phyloP scores from a whole-genome alignment of 2,888 invertebrate genomes.

The Desoria tigrina region DNA sequence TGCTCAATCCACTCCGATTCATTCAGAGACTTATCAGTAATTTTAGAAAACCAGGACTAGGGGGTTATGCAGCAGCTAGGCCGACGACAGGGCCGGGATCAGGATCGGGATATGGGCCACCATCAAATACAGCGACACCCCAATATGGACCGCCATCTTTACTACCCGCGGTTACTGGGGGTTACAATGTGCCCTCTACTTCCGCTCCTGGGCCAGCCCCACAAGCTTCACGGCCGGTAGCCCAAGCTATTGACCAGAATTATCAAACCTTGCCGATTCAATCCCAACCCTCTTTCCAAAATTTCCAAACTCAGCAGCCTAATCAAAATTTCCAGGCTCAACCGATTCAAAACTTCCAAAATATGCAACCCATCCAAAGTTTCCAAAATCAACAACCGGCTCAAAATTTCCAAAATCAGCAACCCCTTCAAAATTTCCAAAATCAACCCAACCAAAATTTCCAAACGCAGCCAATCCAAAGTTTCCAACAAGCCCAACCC shows the following conservation, averaged over 20 bases:
- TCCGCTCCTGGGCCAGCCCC: constrained; percentile 23
- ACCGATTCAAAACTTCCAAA: neutral
- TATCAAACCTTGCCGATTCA: neutral
- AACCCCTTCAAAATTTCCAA: neutral
- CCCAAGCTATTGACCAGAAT: neutral
- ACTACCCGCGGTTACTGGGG: neutral
- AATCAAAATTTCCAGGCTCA: neutral
- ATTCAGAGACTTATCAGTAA: constrained; percentile 25
- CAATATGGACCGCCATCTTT: too few relatives aligned
- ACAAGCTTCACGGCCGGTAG: neutral
- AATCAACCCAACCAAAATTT: neutral
- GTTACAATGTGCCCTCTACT: constrained; percentile 8
- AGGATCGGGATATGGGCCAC: constrained; percentile 2
- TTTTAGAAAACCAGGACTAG: neutral
- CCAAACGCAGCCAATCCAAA: too few relatives aligned
- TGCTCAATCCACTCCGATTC: constrained; percentile 29
- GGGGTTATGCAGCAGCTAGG: neutral
- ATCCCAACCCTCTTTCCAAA: constrained; percentile 4
- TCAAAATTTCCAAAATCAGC: constrained; percentile 1
- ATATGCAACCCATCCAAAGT: neutral
- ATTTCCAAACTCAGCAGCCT: neutral
- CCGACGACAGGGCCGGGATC: too few relatives aligned
- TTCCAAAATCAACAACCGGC: neutral
- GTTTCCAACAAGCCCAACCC: neutral
- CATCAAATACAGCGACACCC: neutral